A percentile compares a stretch with the other conserved stretches of the same genome.
Conservation (phyloP, 2,888 invertebrate genomes). For the Acronicta leporina region DNA sequence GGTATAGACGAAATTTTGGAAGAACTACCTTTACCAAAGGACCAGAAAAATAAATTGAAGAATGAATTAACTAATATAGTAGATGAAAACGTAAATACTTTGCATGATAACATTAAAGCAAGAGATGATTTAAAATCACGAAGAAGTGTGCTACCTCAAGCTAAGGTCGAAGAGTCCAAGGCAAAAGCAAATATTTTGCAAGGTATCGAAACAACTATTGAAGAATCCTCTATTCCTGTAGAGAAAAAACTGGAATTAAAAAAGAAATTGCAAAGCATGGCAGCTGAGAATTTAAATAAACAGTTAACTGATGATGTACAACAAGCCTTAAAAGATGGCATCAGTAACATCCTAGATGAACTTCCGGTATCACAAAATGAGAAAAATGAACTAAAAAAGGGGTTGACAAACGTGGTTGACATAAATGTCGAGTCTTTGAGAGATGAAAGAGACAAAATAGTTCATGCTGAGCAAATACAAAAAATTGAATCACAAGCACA, state of each 20-base stretch:
- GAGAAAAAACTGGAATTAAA: constrained; percentile 13
- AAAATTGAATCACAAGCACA: not conserved
- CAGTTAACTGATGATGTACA: constrained; percentile 2
- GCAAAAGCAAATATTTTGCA: not conserved
- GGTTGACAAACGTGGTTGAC: constrained; percentile 7
- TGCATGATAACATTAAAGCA: not conserved
- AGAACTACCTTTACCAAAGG: constrained; percentile 17
- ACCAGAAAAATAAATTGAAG: constrained; percentile 34
- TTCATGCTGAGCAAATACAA: not conserved
- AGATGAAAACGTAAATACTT: not conserved
- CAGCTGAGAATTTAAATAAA: constrained; percentile 5
- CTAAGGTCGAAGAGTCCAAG: not conserved
- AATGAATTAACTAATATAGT: constrained; percentile 31
- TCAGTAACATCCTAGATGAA: constrained; percentile 6
- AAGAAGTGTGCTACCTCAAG: not conserved
- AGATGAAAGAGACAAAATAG: not conserved
- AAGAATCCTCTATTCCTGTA: not conserved
- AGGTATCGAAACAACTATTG: constrained; percentile 1
- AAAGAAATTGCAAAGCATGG: constrained; percentile 2
- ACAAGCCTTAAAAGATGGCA: constrained; percentile 4
- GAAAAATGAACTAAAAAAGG: constrained; percentile 10
- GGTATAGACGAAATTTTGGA: constrained; percentile 38
- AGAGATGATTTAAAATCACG: not conserved
- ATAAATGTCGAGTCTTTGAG: constrained; percentile 3
- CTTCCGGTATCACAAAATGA: constrained; percentile 1